Conservation (phyloP, 2,113 vertebrate genomes). For the Grus americana region DNA sequence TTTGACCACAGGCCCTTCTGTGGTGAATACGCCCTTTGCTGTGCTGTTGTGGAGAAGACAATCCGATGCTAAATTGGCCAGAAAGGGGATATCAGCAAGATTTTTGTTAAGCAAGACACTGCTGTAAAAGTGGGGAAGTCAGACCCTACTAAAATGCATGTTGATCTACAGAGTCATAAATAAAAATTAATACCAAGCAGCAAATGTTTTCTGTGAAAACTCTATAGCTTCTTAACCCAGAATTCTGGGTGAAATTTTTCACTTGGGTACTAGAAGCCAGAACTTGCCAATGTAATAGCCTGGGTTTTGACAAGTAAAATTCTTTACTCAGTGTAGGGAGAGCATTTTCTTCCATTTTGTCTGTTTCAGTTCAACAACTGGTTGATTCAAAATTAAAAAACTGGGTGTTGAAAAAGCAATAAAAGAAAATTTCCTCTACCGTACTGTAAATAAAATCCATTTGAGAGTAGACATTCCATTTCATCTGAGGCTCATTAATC, state of each 20-base stretch:
- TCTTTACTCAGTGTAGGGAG: background rate
- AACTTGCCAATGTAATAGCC: background rate
- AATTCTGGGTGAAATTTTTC: background rate
- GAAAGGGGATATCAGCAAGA: background rate
- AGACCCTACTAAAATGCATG: background rate
- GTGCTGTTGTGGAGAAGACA: background rate
- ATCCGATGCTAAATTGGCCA: background rate
- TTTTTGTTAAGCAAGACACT: background rate
- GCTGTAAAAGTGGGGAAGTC: background rate
- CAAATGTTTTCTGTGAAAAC: background rate
- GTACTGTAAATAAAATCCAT: background rate
- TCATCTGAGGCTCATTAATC: background rate
- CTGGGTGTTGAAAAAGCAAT: background rate
- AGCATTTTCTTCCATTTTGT: background rate
- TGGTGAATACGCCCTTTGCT: background rate
- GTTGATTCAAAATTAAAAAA: background rate
- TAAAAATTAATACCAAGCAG: background rate
- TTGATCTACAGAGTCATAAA: background rate
- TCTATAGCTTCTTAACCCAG: background rate
- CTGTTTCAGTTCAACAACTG: background rate
- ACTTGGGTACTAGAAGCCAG: background rate
- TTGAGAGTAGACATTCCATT: background rate
- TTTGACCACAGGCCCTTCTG: background rate
- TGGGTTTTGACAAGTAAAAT: background rate
- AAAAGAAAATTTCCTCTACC: background rate